A percentile compares a stretch with the other conserved stretches of the same genome.
Conservation (phyloP, 2,113 vertebrate species). For the Tapirus terrestris region DNA sequence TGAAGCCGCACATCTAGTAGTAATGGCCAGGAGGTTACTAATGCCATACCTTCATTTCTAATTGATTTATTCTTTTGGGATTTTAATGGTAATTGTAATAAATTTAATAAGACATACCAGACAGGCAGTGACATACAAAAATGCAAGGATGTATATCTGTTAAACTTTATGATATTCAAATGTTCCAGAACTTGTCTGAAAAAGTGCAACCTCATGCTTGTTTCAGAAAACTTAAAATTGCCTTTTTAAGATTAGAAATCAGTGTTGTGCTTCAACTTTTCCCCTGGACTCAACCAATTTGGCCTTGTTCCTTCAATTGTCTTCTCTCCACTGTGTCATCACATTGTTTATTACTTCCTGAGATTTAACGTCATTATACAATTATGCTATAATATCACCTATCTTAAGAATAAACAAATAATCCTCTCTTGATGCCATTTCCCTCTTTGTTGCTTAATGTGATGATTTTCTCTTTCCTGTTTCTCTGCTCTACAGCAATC, state of each 20-base stretch:
- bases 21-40: not conserved
- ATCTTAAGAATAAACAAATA: not conserved
- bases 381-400: not conserved
- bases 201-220: not conserved
- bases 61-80: not conserved
- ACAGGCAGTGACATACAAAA: not conserved
- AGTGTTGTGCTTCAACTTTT: not conserved
- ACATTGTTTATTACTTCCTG: not conserved
- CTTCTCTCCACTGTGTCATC: not conserved
- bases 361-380: not conserved
- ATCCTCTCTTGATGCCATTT: not conserved
- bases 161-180: not conserved
- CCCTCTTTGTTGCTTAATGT: not conserved
- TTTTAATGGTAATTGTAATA: not conserved
- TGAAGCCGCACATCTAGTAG: not conserved
- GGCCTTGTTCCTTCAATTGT: not conserved
- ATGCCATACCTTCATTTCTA: not conserved
- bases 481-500: not conserved
- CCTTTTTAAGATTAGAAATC: not conserved
- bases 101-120: not conserved
- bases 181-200: not conserved
- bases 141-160: not conserved
- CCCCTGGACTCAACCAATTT: not conserved
- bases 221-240: not conserved
- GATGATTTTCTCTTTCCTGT: not conserved